Evolutionary conservation across 2,888 invertebrate genomes (phyloP).

Genomic region (Galerucella nymphaeae): DNA sequence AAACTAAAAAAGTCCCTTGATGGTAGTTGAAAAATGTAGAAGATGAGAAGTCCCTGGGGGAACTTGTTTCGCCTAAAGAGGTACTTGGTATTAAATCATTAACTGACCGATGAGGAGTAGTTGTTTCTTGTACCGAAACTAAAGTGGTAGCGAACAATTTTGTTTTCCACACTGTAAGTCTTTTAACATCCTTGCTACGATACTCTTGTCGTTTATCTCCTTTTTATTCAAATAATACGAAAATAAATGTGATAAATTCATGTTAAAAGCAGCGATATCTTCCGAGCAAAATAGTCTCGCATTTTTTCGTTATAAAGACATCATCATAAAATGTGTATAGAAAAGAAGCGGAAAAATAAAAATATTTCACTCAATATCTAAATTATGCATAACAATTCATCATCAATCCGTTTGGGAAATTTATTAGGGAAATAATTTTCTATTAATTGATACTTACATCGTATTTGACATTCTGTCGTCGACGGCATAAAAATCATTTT

Average conservation of each 20-base stretch:
- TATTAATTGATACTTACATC: constrained; percentile 56
- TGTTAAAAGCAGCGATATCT: constrained; percentile 27
- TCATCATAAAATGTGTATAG: constrained; percentile 32
- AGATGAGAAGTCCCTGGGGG: too few relatives aligned
- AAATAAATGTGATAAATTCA: constrained; percentile 26
- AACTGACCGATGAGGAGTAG: too few relatives aligned
- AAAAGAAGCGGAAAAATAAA: constrained; percentile 36
- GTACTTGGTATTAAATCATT: too few relatives aligned
- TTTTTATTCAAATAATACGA: constrained; percentile 19
- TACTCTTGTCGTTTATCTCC: not conserved
- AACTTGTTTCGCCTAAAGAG: too few relatives aligned
- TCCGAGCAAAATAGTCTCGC: constrained; percentile 1
- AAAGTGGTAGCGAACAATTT: not conserved
- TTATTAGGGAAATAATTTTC: not conserved
- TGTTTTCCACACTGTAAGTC: not conserved
- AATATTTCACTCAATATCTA: constrained; percentile 39
- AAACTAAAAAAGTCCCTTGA: too few relatives aligned
- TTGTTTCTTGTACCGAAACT: too few relatives aligned
- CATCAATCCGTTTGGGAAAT: constrained; percentile 20
- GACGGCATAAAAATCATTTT: constrained; percentile 41
- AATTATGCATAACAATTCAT: constrained; percentile 41
- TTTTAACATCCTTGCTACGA: not conserved
- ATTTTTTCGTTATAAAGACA: constrained; percentile 35
- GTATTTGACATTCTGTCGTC: constrained; percentile 58
- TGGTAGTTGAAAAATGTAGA: too few relatives aligned